A percentile compares a stretch with the other conserved stretches of the same genome.
phyloP scores from a whole-genome alignment of 2,113 vertebrate species.

The Ictalurus punctatus region DNA sequence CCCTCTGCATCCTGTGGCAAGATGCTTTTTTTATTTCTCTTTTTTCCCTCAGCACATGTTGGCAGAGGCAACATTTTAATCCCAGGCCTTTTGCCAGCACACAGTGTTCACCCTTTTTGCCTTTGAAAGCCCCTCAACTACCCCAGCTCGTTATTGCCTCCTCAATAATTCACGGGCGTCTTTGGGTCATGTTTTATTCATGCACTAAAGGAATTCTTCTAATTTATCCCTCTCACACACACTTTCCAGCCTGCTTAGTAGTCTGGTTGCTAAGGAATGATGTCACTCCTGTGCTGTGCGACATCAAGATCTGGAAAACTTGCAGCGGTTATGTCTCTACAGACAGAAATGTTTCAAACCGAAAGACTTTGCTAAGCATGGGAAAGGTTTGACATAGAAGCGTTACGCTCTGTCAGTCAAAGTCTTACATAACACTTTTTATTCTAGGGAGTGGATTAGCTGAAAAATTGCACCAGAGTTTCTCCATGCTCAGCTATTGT shows the following conservation, averaged over 20 bases:
- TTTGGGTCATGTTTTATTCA: slow-evolving; percentile 72
- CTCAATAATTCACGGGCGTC: slow-evolving; percentile 70
- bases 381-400: not conserved
- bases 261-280: slow-evolving; percentile 46
- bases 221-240: slow-evolving; percentile 45
- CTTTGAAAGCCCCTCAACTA: slow-evolving; percentile 50
- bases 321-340: slow-evolving; percentile 34
- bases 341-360: slow-evolving; percentile 17
- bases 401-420: not conserved
- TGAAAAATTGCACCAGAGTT: slow-evolving; percentile 70
- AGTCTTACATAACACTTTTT: slow-evolving; percentile 52
- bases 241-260: slow-evolving; percentile 44
- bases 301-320: slow-evolving; percentile 9
- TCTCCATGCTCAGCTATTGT: slow-evolving; percentile 67
- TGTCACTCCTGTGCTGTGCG: slow-evolving; percentile 20
- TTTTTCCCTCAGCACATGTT: slow-evolving; percentile 7
- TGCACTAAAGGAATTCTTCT: slow-evolving; percentile 61
- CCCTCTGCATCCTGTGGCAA: slow-evolving; percentile 4
- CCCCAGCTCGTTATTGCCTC: slow-evolving; percentile 57
- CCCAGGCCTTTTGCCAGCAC: slow-evolving; percentile 37
- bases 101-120: slow-evolving; percentile 38
- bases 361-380: not conserved
- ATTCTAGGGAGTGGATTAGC: slow-evolving; percentile 66
- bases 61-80: slow-evolving; percentile 50
- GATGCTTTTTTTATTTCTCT: not conserved